A percentile compares a stretch with the other conserved stretches of the same genome.
Evolutionary conservation across 2,113 vertebrate species (phyloP).

Genomic region (Tyto alba): DNA sequence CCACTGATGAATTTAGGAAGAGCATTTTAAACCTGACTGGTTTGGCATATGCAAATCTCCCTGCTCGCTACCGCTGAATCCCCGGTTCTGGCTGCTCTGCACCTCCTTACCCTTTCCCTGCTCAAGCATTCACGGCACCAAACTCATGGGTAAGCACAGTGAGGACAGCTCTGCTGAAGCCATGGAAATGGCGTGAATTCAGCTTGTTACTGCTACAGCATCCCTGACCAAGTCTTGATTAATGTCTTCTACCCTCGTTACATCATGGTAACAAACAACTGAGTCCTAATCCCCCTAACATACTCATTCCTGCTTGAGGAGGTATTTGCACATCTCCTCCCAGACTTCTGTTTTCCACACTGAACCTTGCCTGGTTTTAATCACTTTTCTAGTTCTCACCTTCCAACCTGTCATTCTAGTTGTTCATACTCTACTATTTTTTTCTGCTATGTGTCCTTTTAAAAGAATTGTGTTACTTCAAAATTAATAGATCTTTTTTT

Average conservation of each 20-base stretch:
- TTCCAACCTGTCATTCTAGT: not conserved
- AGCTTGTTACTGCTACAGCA: not conserved
- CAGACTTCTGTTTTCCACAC: not conserved
- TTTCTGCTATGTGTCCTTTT: not conserved
- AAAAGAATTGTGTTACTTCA: not conserved
- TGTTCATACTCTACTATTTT: not conserved
- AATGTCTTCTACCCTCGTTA: not conserved
- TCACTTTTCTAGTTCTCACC: not conserved
- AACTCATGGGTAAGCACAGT: not conserved
- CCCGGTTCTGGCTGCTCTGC: not conserved
- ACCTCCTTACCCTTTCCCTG: not conserved
- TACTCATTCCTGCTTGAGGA: not conserved
- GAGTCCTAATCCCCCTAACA: not conserved
- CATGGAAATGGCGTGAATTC: rapidly evolving
- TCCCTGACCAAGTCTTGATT: not conserved
- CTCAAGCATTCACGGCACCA: not conserved
- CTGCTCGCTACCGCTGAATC: not conserved
- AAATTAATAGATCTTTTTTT: not conserved
- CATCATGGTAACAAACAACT: not conserved
- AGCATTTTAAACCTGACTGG: not conserved
- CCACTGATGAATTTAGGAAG: not conserved
- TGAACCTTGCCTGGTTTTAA: not conserved
- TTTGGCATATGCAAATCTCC: not conserved
- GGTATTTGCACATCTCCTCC: not conserved
- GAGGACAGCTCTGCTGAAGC: not conserved